phyloP scores from a whole-genome alignment of 2,113 vertebrate genomes.

The Saccopteryx bilineata region DNA sequence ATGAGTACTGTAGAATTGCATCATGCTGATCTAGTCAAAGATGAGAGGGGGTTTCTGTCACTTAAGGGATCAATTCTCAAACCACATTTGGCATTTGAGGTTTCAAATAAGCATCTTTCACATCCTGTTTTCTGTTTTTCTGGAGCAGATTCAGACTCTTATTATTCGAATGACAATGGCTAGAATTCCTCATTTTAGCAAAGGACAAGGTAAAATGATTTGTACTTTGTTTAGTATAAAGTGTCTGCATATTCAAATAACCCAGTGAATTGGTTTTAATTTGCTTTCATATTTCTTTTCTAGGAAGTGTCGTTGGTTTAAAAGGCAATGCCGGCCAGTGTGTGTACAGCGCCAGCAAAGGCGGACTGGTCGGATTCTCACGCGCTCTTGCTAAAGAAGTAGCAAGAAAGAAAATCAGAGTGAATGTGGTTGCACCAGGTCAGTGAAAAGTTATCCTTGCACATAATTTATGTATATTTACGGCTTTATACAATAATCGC shows the following conservation, averaged over 20 bases:
- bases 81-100: not conserved
- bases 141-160: not conserved
- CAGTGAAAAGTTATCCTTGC: constrained; percentile 81
- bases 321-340: constrained; percentile 94
- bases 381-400: constrained; percentile 96
- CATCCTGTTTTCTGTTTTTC: not conserved
- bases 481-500: constrained; percentile 91
- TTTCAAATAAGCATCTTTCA: not conserved
- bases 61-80: not conserved
- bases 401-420: constrained; percentile 91
- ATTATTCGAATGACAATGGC: not conserved
- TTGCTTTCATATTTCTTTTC: constrained; percentile 59
- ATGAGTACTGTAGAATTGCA: not conserved
- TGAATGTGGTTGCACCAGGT: constrained; percentile 97
- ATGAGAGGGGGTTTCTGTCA: not conserved
- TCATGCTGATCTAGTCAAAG: not conserved
- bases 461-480: constrained; percentile 92
- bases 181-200: constrained; percentile 58
- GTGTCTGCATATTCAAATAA: not conserved
- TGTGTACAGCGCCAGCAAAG: constrained; percentile 95
- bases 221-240: constrained; percentile 1
- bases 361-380: constrained; percentile 95
- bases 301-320: constrained; percentile 94
- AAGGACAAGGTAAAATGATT: not conserved
- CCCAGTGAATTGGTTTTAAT: not conserved